Evolutionary conservation across 2,888 invertebrate genomes (phyloP), one percentile per base, ranked within the genome.

Genomic region (Pandemis cinnamomeana): DNA sequence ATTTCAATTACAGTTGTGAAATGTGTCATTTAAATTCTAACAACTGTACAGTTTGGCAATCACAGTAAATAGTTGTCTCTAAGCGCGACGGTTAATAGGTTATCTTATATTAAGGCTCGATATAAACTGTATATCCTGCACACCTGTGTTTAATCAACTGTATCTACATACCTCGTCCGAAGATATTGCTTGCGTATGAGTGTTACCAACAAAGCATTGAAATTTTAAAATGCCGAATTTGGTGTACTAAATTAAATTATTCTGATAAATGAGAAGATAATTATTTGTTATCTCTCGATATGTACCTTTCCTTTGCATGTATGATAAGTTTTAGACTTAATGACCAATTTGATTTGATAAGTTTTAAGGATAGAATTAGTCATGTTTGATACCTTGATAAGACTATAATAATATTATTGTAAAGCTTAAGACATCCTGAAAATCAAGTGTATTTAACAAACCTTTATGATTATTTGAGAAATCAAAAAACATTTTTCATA

Each of bases 141-240:
- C 60, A 60, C 60, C 60, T 60, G 60, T 36, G 36, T 60, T 41
- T 61, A 61, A 61, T 48, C 46, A 64, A 64, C 7, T 36, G 58
- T 60, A 71, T 67, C 51, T 66, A 71, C 71, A 13, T 71, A 67
- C 60, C 61, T 51, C 48, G 48, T 4, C 27, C 48, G 27, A 11
- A 58, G 27, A 58, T 11, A 58, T 58, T 58, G 58, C 58, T 58
- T 27, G 58, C 27, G 58, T 53, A 15, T 53, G 13, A 27, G 58
- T 20, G 27, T 11, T 27, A 20, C 11, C 7, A 27, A 58, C 27
- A 36, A 58, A n/a, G 27, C 4, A 36, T 27, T 11, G 27, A 10
- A 58, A 27, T 27, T 58, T 27, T 27, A 11, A 58, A 58, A 58
- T 58, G 58, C 27, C 7, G 27, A 27, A 58, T 27, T 55, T 11